Base-by-base conservation (phyloP, 2,888 invertebrate species). In the Notodromas monacha region DNA sequence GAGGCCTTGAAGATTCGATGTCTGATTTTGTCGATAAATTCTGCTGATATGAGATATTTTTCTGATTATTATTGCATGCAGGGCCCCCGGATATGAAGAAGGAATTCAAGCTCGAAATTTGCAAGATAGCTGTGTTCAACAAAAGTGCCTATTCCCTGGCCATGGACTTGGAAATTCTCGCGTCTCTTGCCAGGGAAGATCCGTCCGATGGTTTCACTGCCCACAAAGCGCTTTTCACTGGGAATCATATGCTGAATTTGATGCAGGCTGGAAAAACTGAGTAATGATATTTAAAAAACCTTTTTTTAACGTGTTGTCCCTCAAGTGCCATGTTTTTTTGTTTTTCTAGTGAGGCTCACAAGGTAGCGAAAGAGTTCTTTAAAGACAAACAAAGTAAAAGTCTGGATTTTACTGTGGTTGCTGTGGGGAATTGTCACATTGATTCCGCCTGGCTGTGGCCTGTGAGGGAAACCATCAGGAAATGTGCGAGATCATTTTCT, bases 371-470 rank as follows among this genome's bases (percentile, higher is more conserved):
- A 14, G 38, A 38, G n/a, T 53, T 53, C 38, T 49, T 54, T 31
- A 35, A 38, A 3, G 45, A n/a, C n/a, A n/a, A 51, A 37, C 41
- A 38, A 15, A 52, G 51, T 40, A 53, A 54, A 6, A 41, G 41
- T 4, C 44, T 44, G 21, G 49, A 48, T 15, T 52, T 52, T 36
- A 43, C 41, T 3, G 37, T 53, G 13, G 43, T 48, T 38, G 52
- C 53, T 4, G 45, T 56, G 38, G 56, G 54, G 16, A 49, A 52
- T 40, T 52, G 54, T 35, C 56, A 56, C 39, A 56, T 56, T 34
- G 55, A 55, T 38, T 42, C 45, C 11, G 56, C 56, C 1, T 56
- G 56, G 56, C 39, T 56, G 31, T 56, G 56, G 56, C 49, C 52
- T 0, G 54, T 51, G 40, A 49, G 44, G 16, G 56, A 56, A 39